These are phyloP conservation scores for Serinus canaria DNA, from an alignment of 2,113 vertebrate species.

Conservation along the genomic window DNA sequence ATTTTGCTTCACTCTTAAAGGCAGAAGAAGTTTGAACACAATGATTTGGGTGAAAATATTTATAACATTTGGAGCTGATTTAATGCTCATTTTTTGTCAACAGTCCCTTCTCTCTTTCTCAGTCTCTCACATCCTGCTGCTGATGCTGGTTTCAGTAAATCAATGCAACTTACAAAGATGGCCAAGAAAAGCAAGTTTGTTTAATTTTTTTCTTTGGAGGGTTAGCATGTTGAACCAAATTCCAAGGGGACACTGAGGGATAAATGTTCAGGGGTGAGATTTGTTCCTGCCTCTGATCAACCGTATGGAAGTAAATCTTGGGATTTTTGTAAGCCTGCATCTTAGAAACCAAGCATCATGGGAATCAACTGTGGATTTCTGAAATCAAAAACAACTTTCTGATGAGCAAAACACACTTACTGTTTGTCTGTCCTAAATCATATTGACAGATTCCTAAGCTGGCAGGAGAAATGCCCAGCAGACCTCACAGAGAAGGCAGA, in stretches of 20 bases:
- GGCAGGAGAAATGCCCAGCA: background rate
- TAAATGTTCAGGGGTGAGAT: background rate
- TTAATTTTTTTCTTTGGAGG: background rate
- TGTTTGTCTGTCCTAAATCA: background rate
- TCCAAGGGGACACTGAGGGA: background rate
- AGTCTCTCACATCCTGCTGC: background rate
- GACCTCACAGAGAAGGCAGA: background rate
- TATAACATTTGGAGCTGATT: background rate
- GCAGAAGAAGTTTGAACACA: background rate
- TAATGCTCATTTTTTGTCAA: background rate
- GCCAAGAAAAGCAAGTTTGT: background rate
- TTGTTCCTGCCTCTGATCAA: background rate
- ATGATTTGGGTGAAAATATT: background rate
- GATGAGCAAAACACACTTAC: background rate
- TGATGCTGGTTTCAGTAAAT: background rate
- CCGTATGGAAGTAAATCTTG: background rate
- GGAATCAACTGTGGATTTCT: background rate
- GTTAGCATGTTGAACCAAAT: background rate
- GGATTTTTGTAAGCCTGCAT: background rate
- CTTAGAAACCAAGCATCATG: background rate
- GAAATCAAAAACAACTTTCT: slow-evolving; percentile 4
- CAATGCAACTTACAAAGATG: background rate
- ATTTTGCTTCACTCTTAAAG: background rate
- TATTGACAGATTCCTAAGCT: background rate
- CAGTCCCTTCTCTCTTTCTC: background rate